phyloP scores from a whole-genome alignment of 2,888 invertebrate species.

The Mamestra brassicae region DNA sequence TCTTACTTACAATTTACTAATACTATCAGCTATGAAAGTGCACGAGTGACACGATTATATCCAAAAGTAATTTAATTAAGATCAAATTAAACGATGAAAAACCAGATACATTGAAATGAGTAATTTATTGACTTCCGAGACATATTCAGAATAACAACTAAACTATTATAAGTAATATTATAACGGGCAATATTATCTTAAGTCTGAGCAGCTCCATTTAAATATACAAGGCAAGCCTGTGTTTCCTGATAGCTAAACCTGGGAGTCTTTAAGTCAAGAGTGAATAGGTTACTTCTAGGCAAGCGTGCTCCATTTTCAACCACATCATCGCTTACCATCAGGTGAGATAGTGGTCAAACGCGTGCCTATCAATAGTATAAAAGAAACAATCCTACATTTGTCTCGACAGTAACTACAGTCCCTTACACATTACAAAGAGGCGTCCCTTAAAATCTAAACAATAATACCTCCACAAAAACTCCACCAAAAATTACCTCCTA shows the following conservation, averaged over 20 bases:
- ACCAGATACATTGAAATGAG: neutral
- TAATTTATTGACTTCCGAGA: too few relatives aligned
- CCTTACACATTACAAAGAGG: constrained; percentile 16
- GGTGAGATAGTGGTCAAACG: too few relatives aligned
- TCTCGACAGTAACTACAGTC: neutral
- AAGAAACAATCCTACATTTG: too few relatives aligned
- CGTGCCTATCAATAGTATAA: too few relatives aligned
- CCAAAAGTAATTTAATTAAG: neutral
- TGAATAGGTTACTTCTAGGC: too few relatives aligned
- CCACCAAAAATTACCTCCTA: constrained; percentile 23
- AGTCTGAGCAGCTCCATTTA: neutral
- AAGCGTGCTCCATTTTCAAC: too few relatives aligned
- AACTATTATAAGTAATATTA: too few relatives aligned
- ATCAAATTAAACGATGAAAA: neutral
- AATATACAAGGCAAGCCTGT: neutral
- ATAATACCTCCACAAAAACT: constrained; percentile 45
- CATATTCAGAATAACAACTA: too few relatives aligned
- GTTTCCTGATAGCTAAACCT: too few relatives aligned
- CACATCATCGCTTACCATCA: too few relatives aligned
- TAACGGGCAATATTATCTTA: neutral
- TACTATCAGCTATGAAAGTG: neutral
- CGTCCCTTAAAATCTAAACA: neutral
- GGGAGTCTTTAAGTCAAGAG: too few relatives aligned
- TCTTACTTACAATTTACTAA: neutral
- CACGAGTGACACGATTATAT: neutral